Percentiles rank a stretch among this genome's conserved stretches.
Conservation (phyloP, 1,140 invertebrate species). For the Oryzaephilus surinamensis region DNA sequence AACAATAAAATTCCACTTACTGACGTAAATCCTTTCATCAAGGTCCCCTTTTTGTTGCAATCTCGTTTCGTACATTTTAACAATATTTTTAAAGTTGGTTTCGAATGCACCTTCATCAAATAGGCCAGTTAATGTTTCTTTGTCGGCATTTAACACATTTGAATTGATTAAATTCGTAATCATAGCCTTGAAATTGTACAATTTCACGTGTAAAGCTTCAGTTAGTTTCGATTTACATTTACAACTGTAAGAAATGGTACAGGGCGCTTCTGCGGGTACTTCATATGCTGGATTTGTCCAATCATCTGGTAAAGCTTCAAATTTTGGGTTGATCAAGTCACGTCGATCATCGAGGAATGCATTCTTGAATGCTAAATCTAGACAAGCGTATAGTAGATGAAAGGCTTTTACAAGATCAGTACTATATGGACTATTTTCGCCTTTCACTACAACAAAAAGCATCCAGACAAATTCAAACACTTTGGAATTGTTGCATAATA, state of each 20-base stretch:
- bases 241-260: slow-evolving; percentile 77
- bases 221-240: slow-evolving; percentile 64
- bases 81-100: slow-evolving; percentile 71
- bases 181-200: slow-evolving; percentile 74
- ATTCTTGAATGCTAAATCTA: slow-evolving; percentile 86
- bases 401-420: slow-evolving; percentile 93
- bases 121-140: slow-evolving; percentile 53
- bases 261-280: slow-evolving; percentile 55
- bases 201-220: slow-evolving; percentile 83
- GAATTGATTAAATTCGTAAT: slow-evolving; percentile 73
- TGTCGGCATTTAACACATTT: slow-evolving; percentile 57
- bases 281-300: slow-evolving; percentile 59
- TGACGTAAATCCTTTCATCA: slow-evolving; percentile 90
- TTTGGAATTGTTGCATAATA: no score
- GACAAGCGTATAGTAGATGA: slow-evolving; percentile 79
- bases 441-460: slow-evolving; percentile 86
- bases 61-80: slow-evolving; percentile 82
- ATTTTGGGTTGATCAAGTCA: slow-evolving; percentile 77
- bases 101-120: slow-evolving; percentile 66
- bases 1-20: slow-evolving; percentile 39
- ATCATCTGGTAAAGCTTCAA: slow-evolving; percentile 64
- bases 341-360: slow-evolving; percentile 66
- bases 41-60: slow-evolving; percentile 88
- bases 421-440: slow-evolving; percentile 66
- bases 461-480: slow-evolving; percentile 92